Conservation (phyloP, 2,113 vertebrate species). For the Calyptomena viridis region DNA sequence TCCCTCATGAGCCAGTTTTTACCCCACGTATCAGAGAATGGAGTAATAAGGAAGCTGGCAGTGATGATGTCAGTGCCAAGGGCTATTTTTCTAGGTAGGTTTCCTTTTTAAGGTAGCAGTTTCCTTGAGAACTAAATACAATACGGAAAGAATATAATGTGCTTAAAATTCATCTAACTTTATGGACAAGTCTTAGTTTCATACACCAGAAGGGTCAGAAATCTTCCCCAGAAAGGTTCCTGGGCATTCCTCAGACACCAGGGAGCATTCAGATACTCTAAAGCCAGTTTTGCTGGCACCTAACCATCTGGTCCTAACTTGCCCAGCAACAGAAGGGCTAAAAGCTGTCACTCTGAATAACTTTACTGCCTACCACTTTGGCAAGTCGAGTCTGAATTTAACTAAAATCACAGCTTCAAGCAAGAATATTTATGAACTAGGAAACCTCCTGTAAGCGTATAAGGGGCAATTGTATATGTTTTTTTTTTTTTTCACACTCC, state of each 20-base stretch:
- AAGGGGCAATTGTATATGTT: neutral
- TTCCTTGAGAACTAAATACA: neutral
- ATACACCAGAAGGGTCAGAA: neutral
- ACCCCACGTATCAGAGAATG: neutral
- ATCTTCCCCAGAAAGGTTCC: neutral
- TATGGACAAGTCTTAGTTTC: neutral
- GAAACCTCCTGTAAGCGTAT: neutral
- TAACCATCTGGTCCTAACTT: neutral
- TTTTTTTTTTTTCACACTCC: neutral
- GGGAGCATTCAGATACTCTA: neutral
- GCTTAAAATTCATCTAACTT: neutral
- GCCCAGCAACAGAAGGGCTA: conserved; percentile 20
- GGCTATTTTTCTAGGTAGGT: neutral
- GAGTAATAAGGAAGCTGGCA: neutral
- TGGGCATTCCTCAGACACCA: neutral
- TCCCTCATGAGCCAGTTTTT: neutral
- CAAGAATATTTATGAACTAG: conserved; percentile 43
- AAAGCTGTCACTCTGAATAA: conserved; percentile 30
- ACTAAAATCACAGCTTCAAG: conserved; percentile 30
- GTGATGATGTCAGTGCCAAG: neutral
- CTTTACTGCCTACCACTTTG: neutral
- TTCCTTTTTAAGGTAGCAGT: neutral
- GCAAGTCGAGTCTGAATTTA: neutral
- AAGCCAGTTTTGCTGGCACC: neutral
- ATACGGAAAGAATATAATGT: neutral